Evolutionary conservation across 2,797 vertebrate species (phyloP), one percentile per base, ranked within the genome.

Genomic region (Parauchenoglanis ngamensis): DNA sequence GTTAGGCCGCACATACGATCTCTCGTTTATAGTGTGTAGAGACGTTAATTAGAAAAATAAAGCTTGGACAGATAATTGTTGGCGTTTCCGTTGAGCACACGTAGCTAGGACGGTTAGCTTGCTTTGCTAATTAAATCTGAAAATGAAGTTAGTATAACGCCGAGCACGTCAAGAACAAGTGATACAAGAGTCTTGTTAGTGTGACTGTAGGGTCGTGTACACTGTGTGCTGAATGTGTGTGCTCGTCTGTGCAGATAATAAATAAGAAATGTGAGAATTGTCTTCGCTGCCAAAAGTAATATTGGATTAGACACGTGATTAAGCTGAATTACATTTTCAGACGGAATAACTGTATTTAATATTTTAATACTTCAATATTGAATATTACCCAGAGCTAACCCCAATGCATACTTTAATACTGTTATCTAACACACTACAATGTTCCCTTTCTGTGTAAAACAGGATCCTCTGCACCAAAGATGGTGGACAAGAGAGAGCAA

Each of bases 311-410:
- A 8, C 63, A 23, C 10, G 21, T 54, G 28, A 83, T 83, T 70
- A 63, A 17, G 40, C 35, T 17, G 79, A 81, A 81, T 83, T 52
- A 67, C 44, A 67, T 21, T 52, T 17, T 52, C n/a, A 12, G 63
- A 68, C 12, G 46, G 28, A 83, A 83, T 15, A 56, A 49, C 28
- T 68, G 11, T 83, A 40, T 54, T 83, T 54, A 83, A 83, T 83
- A 83, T 83, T 83, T 68, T 35, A 83, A 31, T 54, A 54, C 10
- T 68, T 68, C 49, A 83, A 54, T 56, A 70, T 56, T 70, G 63
- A 83, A 70, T 68, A 25, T 68, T 70, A 68, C 63, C 28, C 81
- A 35, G n/a, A 13, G 65, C 81, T 23, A 83, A 83, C 19, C 21
- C n/a, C 28, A 3, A 15, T 83, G 49, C 49, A 83, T 70, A 83